These are phyloP conservation scores for Pachypeltis micranthus DNA, from an alignment of 1,140 invertebrate genomes.

Conservation along the genomic window DNA sequence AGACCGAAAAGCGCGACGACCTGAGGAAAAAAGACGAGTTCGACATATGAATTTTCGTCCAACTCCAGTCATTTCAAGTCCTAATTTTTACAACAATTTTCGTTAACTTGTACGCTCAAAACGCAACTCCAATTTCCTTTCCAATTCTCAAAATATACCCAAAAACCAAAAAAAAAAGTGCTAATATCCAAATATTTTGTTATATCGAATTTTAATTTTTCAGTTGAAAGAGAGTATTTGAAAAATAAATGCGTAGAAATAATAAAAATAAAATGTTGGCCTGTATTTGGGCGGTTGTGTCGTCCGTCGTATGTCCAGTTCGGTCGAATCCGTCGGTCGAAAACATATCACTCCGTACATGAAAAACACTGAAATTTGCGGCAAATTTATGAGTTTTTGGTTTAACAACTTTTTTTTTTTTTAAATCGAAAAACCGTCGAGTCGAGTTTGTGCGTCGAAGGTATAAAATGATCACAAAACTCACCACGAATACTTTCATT, in stretches of 20 bases:
- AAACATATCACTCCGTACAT: background rate
- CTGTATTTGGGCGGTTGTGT: background rate
- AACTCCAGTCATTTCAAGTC: background rate
- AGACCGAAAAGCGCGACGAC: slow-evolving; percentile 39
- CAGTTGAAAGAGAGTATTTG: background rate
- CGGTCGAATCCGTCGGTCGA: background rate
- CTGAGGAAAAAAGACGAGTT: slow-evolving; percentile 32
- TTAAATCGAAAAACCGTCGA: background rate
- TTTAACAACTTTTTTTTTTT: too few relatives aligned
- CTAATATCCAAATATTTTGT: background rate
- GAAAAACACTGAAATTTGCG: background rate
- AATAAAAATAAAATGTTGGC: background rate
- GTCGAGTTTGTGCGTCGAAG: background rate
- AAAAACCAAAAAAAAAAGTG: background rate
- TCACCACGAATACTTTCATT: background rate
- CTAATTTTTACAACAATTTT: background rate
- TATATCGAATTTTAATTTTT: background rate
- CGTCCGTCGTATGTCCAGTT: background rate
- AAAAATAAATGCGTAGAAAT: background rate
- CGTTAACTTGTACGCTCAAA: too few relatives aligned
- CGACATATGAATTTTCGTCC: background rate
- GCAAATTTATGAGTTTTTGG: too few relatives aligned
- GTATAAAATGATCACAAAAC: background rate
- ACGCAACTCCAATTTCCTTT: background rate
- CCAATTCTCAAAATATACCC: background rate